Conservation (phyloP, 2,113 vertebrate species). For the Cariama cristata region DNA sequence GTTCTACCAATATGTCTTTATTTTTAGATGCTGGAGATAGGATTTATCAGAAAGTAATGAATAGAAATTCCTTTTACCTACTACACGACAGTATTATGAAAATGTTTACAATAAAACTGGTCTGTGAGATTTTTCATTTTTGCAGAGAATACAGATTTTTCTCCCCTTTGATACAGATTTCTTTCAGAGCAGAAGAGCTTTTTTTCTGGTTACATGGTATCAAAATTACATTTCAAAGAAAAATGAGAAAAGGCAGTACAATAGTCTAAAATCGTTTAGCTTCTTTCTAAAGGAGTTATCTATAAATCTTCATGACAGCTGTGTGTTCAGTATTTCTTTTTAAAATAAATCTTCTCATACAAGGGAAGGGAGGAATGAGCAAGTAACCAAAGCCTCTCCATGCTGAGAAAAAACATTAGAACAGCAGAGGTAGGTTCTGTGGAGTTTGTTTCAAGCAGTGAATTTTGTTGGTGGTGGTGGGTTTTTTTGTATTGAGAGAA, state of each 20-base stretch:
- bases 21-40: constrained; percentile 21
- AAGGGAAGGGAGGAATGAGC: neutral
- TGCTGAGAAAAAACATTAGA: neutral
- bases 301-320: constrained; percentile 50
- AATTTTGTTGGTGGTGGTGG: neutral
- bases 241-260: constrained; percentile 8
- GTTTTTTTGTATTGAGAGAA: neutral
- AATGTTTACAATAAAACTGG: constrained; percentile 40
- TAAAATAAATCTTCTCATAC: constrained; percentile 12
- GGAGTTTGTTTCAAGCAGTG: neutral
- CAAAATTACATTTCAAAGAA: constrained; percentile 33
- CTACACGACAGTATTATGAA: neutral
- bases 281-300: constrained; percentile 40
- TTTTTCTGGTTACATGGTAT: neutral
- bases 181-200: neutral
- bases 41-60: constrained; percentile 3
- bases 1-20: neutral
- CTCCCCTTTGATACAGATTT: neutral
- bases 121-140: constrained; percentile 13
- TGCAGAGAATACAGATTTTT: constrained; percentile 6
- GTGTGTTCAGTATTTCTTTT: constrained; percentile 15
- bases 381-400: neutral
- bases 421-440: neutral
- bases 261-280: constrained; percentile 5
- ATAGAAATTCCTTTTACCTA: constrained; percentile 37